Base-by-base conservation (phyloP, 2,797 vertebrate genomes). In the Ara ararauna region DNA sequence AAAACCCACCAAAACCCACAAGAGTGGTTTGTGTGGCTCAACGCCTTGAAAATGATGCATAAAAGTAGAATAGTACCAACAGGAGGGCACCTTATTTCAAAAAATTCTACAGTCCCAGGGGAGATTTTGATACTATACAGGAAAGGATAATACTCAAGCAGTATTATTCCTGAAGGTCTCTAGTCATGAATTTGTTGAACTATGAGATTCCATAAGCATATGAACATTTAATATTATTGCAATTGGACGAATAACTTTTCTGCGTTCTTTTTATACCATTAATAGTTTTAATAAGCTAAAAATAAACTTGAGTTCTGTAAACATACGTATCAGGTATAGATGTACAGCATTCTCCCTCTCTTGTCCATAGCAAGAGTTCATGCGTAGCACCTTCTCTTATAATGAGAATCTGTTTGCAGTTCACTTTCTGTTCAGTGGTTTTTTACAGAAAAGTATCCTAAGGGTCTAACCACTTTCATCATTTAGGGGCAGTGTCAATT, bases 1-100 rank as follows among this genome's bases (percentile, higher is more conserved):
- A 18, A 13, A 1, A 1, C 2, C 3, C 48, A 61, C 24, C 44
- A 27, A 40, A 68, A 20, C 1, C 5, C 44, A 66, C 3, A 10
- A 13, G 18, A 29, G 6, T 21, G 13, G n/a, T 82, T 76, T 89
- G 4, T 54, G 13, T 23, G 13, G 29, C 3, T 2, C 30, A 47
- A 24, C 54, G 56, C 10, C 21, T 70, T 84, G 19, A 22, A 53
- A 80, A 30, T 26, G 0, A 45, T 48, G 62, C 78, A 11, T 27
- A 47, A 8, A 73, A 77, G 15, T 10, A 65, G 15, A 84, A 50
- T 24, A 64, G 38, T 42, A 53, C 10, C 38, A 42, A 20, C 14
- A 54, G 4, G 3, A 90, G 21, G 17, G 66, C 13, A 56, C 10
- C 5, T 71, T 67, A 58, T 38, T 88, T 88, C 73, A 68, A 83